phyloP scores from a whole-genome alignment of 2,797 vertebrate genomes.

The Corythornis leucogaster region DNA sequence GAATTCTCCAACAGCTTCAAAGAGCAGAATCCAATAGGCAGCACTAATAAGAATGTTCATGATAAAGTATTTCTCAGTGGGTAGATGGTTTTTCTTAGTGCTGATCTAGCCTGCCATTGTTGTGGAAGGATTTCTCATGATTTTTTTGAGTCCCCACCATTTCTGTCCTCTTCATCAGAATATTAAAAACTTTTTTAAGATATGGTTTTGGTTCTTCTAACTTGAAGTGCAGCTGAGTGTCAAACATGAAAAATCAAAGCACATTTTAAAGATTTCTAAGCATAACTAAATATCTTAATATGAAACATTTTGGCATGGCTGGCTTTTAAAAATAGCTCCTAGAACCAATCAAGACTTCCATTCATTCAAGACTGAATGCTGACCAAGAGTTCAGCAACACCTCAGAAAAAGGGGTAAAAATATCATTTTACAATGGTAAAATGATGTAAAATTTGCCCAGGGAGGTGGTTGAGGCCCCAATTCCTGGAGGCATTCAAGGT shows the following conservation, averaged over 20 bases:
- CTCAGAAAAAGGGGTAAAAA: neutral
- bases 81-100: neutral
- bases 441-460: too few relatives aligned
- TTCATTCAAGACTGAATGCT: neutral
- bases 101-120: neutral
- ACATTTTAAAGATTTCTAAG: neutral
- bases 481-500: too few relatives aligned
- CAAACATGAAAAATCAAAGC: neutral
- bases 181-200: neutral
- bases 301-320: neutral
- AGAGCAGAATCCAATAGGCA: neutral
- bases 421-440: neutral
- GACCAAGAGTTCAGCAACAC: neutral
- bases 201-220: neutral
- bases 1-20: neutral
- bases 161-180: neutral
- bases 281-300: neutral
- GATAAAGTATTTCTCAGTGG: neutral
- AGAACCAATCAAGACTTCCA: neutral
- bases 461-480: too few relatives aligned
- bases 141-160: accelerated
- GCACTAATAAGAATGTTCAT: neutral
- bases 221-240: neutral
- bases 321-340: neutral
- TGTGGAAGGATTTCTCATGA: neutral